Base-by-base conservation (phyloP, 2,888 invertebrate genomes). In the Endotricha flammealis region DNA sequence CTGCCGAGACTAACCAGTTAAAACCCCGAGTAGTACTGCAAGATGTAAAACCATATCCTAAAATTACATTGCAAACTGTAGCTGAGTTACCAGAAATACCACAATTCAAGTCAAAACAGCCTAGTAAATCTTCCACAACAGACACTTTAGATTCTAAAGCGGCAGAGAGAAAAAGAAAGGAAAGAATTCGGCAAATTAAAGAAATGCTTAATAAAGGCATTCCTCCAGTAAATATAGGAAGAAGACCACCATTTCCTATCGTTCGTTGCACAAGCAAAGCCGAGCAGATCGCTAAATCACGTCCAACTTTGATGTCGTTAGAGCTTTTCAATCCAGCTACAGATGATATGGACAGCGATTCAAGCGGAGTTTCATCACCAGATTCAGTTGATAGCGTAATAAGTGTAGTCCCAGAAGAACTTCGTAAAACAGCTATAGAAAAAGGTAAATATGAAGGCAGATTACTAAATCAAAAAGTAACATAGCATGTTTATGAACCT, bases 311-410 rank as follows among this genome's bases (percentile, higher is more conserved):
- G 9, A 87, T 95, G 61, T 92, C 94, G 1, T 72, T 95, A 38
- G 96, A 96, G 62, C 82, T 96, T 2, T 96, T 95, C 62, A 96
- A 96, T 77, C 96, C 96, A 1, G 96, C 95, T 61, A 95, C 93
- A 4, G 96, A 96, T 64, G 96, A 96, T 58, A 89, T 95, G 71
- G 96, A 96, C 66, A 95, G 95, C 58, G 96, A 96, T 66, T 95
- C 95, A 0, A 95, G 94, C 58, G 93, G 93, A 2, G 93, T 95
- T 7, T 95, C 95, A 0, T 95, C 95, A 0, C 95, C 95, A 1
- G 95, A 95, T 64, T 95, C 95, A 1, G 91, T 93, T 1, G 95
- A 95, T 53, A 95, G 95, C 60, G 95, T 95, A 1, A 94, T 95
- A 48, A 94, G 93, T 58, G 93, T 94, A 0, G 88, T 91, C 9